These are phyloP conservation scores for Sebastes elongatus DNA, from an alignment of 2,797 vertebrate genomes.

Conservation along the genomic window DNA sequence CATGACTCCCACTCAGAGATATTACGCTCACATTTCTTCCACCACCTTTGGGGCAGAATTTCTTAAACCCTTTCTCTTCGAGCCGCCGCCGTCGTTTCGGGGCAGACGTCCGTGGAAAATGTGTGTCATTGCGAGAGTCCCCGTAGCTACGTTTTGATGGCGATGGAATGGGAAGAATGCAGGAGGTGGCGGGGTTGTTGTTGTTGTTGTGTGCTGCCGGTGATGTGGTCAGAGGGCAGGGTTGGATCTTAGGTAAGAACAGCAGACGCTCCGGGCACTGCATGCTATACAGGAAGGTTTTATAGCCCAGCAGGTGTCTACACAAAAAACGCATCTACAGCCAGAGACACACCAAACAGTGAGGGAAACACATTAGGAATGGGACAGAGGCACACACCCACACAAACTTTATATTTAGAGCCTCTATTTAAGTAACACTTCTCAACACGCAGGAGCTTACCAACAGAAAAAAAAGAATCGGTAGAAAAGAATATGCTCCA, in stretches of 20 bases:
- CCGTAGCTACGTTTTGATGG: constrained; percentile 62
- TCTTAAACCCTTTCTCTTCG: constrained; percentile 39
- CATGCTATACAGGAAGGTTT: constrained; percentile 46
- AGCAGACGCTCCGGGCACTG: constrained; percentile 49
- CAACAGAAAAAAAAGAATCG: constrained; percentile 17
- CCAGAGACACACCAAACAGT: constrained; percentile 28
- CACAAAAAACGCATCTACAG: constrained; percentile 28
- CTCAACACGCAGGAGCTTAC: constrained; percentile 48
- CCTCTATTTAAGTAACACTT: constrained; percentile 59
- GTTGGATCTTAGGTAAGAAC: constrained; percentile 63
- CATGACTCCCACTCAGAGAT: constrained; percentile 68
- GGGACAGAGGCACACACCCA: constrained; percentile 56
- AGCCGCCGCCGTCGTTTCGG: constrained; percentile 33
- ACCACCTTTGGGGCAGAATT: constrained; percentile 66
- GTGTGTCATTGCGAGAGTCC: constrained; percentile 48
- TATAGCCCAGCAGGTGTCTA: constrained; percentile 46
- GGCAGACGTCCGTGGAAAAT: constrained; percentile 69
- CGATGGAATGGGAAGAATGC: constrained; percentile 36
- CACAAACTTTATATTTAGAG: constrained; percentile 69
- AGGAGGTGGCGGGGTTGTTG: constrained; percentile 19
- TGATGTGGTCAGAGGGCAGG: constrained; percentile 57
- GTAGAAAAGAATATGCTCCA: constrained; percentile 10
- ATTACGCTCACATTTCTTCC: constrained; percentile 78
- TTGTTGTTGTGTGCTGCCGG: constrained; percentile 18
- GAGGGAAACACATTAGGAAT: constrained; percentile 36